Evolutionary conservation across 2,797 vertebrate species (phyloP).

Genomic region (Cirrhinus molitorella): DNA sequence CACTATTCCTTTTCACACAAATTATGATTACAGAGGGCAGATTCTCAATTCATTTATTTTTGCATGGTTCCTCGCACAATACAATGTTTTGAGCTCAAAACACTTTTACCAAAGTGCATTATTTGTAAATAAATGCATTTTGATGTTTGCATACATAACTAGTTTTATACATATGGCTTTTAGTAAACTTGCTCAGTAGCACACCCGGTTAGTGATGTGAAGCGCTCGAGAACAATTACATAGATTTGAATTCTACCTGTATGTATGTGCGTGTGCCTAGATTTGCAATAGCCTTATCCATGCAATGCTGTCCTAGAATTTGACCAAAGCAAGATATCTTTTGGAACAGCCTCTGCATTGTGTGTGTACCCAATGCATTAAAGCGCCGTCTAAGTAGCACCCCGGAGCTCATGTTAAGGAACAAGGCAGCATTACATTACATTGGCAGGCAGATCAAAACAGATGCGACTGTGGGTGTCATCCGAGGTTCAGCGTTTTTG

Average conservation of each 20-base stretch:
- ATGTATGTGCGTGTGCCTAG: not conserved
- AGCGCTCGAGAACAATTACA: too few species aligned
- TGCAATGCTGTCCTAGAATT: not conserved
- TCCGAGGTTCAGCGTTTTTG: not conserved
- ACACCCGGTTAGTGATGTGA: not conserved
- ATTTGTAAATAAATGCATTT: not conserved
- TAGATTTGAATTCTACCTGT: not conserved
- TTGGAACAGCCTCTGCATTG: not conserved
- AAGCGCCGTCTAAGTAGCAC: not conserved
- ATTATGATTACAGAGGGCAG: not conserved
- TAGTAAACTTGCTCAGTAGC: not conserved
- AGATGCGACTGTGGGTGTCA: conserved; percentile 1
- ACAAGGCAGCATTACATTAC: conserved; percentile 11
- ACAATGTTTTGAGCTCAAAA: not conserved
- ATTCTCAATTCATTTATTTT: not conserved
- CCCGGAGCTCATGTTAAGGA: conserved; percentile 6
- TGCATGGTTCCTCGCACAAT: not conserved
- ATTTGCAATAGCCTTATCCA: not conserved
- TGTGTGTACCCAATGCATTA: not conserved
- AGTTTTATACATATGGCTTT: not conserved
- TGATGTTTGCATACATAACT: not conserved
- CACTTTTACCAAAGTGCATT: not conserved
- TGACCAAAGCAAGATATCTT: not conserved
- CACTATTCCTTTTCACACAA: not conserved
- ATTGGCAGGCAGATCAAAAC: conserved; percentile 10